Base-by-base conservation (phyloP, 2,113 vertebrate genomes). In the Notechis scutatus region DNA sequence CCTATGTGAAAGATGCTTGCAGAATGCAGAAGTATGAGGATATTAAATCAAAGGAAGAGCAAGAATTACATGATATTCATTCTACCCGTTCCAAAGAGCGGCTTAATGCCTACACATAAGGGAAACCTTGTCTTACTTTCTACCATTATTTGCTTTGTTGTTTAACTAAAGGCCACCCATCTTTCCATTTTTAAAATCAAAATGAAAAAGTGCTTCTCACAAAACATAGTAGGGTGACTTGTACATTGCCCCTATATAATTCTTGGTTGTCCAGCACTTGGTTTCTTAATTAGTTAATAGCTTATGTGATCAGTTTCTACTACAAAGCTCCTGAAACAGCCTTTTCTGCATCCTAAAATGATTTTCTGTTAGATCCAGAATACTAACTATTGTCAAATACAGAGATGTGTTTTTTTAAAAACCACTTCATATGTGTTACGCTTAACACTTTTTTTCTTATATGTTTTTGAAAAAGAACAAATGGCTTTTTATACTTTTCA, bases 31-130 rank as follows among this genome's bases (percentile, higher is more conserved):
- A 99, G 95, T 99, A 99, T 0, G 99, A 99, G 96, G 99, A 99
- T 97, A 99, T 99, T 97, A 99, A 99, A 96, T 99, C 99, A 12
- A 99, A 99, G 98, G 99, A 99, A 96, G 99, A 99, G 90, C 99
- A 99, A 96, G 99, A 99, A 97, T 98, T 99, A 87, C 99, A 99
- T 1, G 99, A 99, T 96, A 99, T 99, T 97, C 99, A 99, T 96
- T 99, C 99, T 61, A 99, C 99, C 90, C 99, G 99, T 97, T 99
- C 99, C 97, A 99, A 99, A 98, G 99, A 99, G 98, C 98, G 99
- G 87, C 99, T 99, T 95, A 99, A 99, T 3, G 99, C 99, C 42
- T 99, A 99, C 97, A 99, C 99, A 99, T 99, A 99, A 98, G 93
- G 93, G 88, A 93, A 92, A 90, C 47, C 93, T 94, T 94, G 88